phyloP scores from a whole-genome alignment of 2,888 invertebrate species.

The Netelia fuscicornis region DNA sequence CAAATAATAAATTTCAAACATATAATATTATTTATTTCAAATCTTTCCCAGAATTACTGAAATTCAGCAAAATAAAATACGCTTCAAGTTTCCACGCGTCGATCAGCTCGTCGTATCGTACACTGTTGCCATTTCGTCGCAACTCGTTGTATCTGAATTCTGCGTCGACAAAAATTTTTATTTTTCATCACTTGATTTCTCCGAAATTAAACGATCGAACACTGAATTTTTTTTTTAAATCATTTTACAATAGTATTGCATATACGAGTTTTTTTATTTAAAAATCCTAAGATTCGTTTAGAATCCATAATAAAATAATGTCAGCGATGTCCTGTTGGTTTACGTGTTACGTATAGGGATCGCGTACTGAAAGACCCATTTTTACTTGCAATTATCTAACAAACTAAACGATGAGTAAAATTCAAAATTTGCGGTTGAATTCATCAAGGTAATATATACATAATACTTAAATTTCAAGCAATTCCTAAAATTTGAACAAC shows the following conservation, averaged over 20 bases:
- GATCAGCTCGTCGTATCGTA: constrained; percentile 21
- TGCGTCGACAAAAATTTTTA: too few relatives aligned
- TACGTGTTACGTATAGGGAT: too few relatives aligned
- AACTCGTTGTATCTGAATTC: constrained; percentile 18
- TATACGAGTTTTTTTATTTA: constrained; percentile 38
- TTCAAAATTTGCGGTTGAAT: constrained; percentile 33
- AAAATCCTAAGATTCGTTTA: constrained; percentile 43
- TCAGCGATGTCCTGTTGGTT: background rate
- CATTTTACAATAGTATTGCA: constrained; percentile 22
- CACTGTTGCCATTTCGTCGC: constrained; percentile 48
- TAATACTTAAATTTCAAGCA: constrained; percentile 45
- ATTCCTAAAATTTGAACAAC: background rate
- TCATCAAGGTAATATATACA: constrained; percentile 32
- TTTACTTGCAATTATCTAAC: background rate
- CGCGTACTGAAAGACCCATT: background rate
- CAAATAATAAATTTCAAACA: constrained; percentile 5
- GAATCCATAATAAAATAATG: constrained; percentile 37
- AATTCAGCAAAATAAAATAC: background rate
- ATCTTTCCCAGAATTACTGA: constrained; percentile 1
- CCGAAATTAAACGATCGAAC: background rate
- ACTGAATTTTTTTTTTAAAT: constrained; percentile 2
- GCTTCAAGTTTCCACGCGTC: constrained; percentile 13
- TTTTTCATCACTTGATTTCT: background rate
- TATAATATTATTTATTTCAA: background rate
- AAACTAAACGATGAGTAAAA: constrained; percentile 27